Evolutionary conservation across 2,113 vertebrate species (phyloP).

Genomic region (Okapia johnstoni): DNA sequence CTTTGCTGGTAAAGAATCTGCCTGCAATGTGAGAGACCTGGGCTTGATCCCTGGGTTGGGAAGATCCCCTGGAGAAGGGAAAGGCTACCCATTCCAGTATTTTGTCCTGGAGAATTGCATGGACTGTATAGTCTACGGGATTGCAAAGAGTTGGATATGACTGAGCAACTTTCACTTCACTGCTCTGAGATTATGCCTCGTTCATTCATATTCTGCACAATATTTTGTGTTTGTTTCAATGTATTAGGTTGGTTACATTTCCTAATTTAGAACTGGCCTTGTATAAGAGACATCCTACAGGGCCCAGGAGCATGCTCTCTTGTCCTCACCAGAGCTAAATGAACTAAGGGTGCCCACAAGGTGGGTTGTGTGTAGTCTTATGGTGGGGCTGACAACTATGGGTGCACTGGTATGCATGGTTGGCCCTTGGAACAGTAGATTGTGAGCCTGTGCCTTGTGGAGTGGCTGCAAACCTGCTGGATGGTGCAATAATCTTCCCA

Average conservation of each 20-base stretch:
- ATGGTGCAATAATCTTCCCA: background rate
- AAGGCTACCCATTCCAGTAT: too few species aligned
- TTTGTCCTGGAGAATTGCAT: too few species aligned
- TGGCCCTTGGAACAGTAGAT: too few species aligned
- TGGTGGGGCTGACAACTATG: background rate
- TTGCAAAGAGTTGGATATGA: too few species aligned
- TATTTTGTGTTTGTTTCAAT: background rate
- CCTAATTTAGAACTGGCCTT: background rate
- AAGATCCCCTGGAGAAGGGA: too few species aligned
- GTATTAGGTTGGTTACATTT: background rate
- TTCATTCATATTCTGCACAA: background rate
- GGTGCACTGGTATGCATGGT: background rate
- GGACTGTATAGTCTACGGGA: too few species aligned
- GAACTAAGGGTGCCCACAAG: background rate
- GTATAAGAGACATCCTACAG: background rate
- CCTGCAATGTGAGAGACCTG: too few species aligned
- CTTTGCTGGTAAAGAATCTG: too few species aligned
- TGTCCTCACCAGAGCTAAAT: background rate
- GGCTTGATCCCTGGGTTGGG: too few species aligned
- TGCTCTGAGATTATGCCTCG: background rate
- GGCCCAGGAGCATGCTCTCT: background rate
- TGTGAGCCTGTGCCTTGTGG: background rate
- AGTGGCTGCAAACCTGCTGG: background rate
- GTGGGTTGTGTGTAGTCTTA: background rate
- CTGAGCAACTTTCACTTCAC: background rate